A percentile compares a stretch with the other conserved stretches of the same genome.
Evolutionary conservation across 2,113 vertebrate species (phyloP).

Genomic region (Albula glossodonta): DNA sequence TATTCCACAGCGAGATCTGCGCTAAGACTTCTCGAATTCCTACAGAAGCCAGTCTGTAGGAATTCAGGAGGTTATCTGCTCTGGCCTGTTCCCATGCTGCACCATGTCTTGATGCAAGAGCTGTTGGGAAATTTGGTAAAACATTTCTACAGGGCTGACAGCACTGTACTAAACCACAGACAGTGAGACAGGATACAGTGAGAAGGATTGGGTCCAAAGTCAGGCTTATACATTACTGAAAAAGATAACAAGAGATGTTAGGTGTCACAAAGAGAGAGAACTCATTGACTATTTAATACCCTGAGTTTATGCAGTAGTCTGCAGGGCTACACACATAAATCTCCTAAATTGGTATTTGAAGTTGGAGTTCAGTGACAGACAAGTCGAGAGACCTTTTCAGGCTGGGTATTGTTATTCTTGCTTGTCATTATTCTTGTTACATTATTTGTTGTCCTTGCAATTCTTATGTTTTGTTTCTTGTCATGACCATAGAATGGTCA

Average conservation of each 20-base stretch:
- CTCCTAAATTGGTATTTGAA: background rate
- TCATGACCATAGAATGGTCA: background rate
- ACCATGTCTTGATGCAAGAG: background rate
- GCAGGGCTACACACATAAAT: background rate
- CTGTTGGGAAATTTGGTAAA: slow-evolving; percentile 36
- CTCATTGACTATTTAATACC: background rate
- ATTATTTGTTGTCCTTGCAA: background rate
- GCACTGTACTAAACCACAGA: background rate
- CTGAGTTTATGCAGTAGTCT: background rate
- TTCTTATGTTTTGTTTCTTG: background rate
- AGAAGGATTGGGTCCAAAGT: slow-evolving; percentile 21
- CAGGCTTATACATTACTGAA: slow-evolving; percentile 23
- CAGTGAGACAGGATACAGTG: slow-evolving; percentile 16
- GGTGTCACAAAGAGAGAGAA: slow-evolving; percentile 23
- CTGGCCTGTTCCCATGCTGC: background rate
- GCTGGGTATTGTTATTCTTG: background rate
- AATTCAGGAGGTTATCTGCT: background rate
- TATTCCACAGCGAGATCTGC: background rate
- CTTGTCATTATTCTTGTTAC: background rate
- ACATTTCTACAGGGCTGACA: slow-evolving; percentile 42
- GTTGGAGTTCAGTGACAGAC: background rate
- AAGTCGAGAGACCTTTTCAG: background rate
- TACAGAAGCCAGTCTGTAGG: background rate
- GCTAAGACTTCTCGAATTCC: background rate
- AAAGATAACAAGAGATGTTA: slow-evolving; percentile 11